These are phyloP conservation scores for Gadus chalcogrammus DNA, from an alignment of 2,113 vertebrate species.

Conservation along the genomic window DNA sequence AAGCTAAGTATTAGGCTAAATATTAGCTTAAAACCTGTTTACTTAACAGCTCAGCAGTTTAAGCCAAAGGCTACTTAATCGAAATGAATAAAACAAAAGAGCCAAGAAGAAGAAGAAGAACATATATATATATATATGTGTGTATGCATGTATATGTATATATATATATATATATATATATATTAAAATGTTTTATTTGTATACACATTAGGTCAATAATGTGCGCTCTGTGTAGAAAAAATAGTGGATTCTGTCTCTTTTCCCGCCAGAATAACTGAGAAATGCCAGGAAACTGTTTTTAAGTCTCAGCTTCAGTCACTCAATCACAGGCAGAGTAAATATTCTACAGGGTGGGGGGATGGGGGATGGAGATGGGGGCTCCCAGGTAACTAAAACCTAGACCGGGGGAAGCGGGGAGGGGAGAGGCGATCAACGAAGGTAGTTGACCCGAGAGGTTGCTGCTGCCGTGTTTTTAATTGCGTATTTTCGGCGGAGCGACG, in stretches of 20 bases:
- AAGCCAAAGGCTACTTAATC: neutral
- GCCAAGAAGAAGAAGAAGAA: too few species aligned
- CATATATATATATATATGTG: too few species aligned
- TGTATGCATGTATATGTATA: too few species aligned
- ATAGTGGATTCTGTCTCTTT: constrained; percentile 12
- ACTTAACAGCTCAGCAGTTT: constrained; percentile 30
- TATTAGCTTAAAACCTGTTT: constrained; percentile 22
- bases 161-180: too few species aligned
- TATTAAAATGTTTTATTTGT: too few species aligned
- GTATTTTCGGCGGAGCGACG: constrained; percentile 63
- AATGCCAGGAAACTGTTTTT: constrained; percentile 17
- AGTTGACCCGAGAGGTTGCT: neutral
- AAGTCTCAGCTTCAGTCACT: constrained; percentile 37
- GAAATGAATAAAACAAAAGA: neutral
- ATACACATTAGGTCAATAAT: neutral
- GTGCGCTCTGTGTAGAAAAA: neutral
- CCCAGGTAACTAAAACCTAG: constrained; percentile 42
- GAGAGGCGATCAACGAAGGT: constrained; percentile 8
- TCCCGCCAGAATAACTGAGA: constrained; percentile 22
- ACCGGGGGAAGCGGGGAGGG: constrained; percentile 12
- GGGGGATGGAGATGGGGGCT: neutral
- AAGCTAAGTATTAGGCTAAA: constrained; percentile 9
- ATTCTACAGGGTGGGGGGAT: constrained; percentile 37
- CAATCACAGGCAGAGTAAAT: constrained; percentile 49
- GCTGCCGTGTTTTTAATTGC: constrained; percentile 57